Percentiles rank a stretch among this genome's conserved stretches.
Evolutionary conservation across 2,888 invertebrate genomes (phyloP).

Genomic region (Leptinotarsa rubiginosa): DNA sequence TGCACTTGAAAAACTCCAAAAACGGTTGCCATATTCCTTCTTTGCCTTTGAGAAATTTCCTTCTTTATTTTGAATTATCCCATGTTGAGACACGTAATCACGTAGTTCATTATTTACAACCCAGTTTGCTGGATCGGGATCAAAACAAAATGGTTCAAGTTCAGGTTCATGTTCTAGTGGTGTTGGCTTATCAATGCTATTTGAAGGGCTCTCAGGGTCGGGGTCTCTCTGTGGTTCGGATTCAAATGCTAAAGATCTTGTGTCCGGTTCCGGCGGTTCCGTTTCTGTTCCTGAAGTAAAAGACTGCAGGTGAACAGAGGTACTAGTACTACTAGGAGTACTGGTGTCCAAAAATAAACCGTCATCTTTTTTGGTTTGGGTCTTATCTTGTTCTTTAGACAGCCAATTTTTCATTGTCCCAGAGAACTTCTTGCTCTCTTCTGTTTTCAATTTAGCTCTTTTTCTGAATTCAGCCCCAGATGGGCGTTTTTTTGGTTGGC

Average conservation of each 20-base stretch:
- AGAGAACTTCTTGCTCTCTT: background rate
- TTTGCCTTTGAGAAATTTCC: constrained; percentile 2
- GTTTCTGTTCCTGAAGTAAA: constrained; percentile 10
- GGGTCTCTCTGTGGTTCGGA: constrained; percentile 4
- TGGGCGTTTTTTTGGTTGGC: background rate
- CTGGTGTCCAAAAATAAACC: background rate
- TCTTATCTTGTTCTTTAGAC: background rate
- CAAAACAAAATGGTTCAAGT: background rate
- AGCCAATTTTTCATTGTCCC: background rate
- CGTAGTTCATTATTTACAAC: background rate
- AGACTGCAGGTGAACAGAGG: constrained; percentile 1
- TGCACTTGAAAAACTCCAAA: constrained; percentile 10
- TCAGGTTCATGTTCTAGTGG: constrained; percentile 1
- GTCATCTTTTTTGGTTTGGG: background rate
- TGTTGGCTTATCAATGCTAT: background rate
- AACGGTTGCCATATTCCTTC: constrained; percentile 1
- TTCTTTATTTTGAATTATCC: constrained; percentile 2
- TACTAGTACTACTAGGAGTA: background rate
- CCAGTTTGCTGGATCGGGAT: constrained; percentile 8
- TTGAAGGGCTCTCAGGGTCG: background rate
- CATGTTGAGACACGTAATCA: constrained; percentile 5
- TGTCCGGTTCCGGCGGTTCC: background rate
- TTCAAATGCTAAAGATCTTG: background rate
- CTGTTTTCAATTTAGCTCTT: background rate
- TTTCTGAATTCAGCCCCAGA: constrained; percentile 1